Base-by-base conservation (phyloP, 2,113 vertebrate genomes). In the Erpornis zantholeuca region DNA sequence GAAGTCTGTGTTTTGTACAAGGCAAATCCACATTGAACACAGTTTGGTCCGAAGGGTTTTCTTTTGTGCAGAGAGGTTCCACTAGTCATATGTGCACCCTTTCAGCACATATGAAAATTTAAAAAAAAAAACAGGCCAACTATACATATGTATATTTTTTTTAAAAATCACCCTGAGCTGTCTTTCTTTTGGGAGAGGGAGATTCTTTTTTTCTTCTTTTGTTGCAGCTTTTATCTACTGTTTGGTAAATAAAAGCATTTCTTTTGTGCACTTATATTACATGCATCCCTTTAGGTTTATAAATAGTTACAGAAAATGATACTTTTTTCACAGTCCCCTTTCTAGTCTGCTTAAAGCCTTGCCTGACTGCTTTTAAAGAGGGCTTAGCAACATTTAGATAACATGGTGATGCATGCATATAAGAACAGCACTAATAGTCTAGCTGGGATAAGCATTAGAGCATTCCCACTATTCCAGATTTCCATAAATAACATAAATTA, bases 401-500 rank as follows among this genome's bases (percentile, higher is more conserved):
- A 86, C 71, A 92, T 65, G 73, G 76, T 61, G 80, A 83, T 95
- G 80, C 36, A 78, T 82, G 90, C 61, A 56, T 75, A 45, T 69
- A 92, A 81, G 88, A 94, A 65, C 60, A 80, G 66, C 70, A 63
- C 88, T 93, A 90, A 90, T 76, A 95, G 83, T 65, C 82, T 88
- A 72, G 85, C 88, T 94, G 92, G 89, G 82, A 95, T 94, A 92
- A 94, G 94, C 61, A 86, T 94, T 94, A 89, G 54, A 92, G 95
- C 80, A 94, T 96, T 97, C 94, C 86, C 91, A 94, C 91, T 95
- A 96, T 95, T 73, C 91, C 89, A 96, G 86, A 96, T 95, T 96
- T 96, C 94, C 95, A 95, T 94, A 96, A 92, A 93, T 89, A 93
- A 92, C 92, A 92, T 96, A 96, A 96, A 96, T 95, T 91, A 97